Evolutionary conservation across 2,113 vertebrate species (phyloP).

Genomic region (Ardeotis arabs): DNA sequence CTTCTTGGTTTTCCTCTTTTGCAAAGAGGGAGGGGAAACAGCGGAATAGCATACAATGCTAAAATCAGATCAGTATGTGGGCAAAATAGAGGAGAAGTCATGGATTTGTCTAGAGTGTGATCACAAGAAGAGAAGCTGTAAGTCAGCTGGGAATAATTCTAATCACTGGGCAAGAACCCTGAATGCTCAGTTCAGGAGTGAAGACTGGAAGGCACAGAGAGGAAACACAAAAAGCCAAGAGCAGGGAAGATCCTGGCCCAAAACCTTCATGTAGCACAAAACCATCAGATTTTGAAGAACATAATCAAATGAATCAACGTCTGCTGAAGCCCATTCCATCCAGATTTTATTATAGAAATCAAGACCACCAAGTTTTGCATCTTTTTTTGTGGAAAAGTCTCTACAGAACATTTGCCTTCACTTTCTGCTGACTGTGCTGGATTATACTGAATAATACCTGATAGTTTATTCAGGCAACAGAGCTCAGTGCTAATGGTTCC

Average conservation of each 20-base stretch:
- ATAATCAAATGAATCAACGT: neutral
- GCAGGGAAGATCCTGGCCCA: neutral
- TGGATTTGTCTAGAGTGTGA: neutral
- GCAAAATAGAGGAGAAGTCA: neutral
- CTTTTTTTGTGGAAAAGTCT: neutral
- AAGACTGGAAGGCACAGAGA: neutral
- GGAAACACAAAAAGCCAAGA: neutral
- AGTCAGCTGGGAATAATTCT: neutral
- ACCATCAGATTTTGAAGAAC: neutral
- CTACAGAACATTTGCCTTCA: neutral
- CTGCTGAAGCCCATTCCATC: neutral
- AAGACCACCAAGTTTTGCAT: neutral
- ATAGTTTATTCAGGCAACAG: neutral
- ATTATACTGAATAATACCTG: neutral
- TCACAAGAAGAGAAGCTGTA: neutral
- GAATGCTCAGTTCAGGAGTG: neutral
- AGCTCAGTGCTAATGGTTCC: neutral
- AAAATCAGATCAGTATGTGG: neutral
- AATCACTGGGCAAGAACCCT: neutral
- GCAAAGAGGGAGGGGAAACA: neutral
- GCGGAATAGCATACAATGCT: neutral
- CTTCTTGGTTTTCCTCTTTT: neutral
- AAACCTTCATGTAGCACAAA: neutral
- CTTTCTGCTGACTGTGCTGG: neutral
- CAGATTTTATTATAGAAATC: neutral